A percentile compares a stretch with the other conserved stretches of the same genome.
These are phyloP conservation scores for Hylaea fasciaria DNA, from an alignment of 2,888 invertebrate genomes.

Conservation along the genomic window DNA sequence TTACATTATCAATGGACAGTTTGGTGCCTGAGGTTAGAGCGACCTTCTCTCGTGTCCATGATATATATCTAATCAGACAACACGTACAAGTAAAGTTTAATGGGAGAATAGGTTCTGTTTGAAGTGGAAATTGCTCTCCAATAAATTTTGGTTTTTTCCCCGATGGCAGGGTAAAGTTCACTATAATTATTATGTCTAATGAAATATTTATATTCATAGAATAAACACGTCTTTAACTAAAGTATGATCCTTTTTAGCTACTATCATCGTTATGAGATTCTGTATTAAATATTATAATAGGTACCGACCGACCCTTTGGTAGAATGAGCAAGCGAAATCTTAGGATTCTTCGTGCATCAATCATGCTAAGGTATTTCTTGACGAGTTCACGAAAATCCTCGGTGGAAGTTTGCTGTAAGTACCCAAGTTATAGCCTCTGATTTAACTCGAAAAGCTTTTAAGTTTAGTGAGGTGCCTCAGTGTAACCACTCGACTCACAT, in stretches of 20 bases:
- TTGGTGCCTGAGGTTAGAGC: too few relatives aligned
- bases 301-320: constrained; percentile 1
- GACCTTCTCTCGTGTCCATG: too few relatives aligned
- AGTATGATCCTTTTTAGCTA: neutral
- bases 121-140: too few relatives aligned
- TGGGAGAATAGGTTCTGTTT: too few relatives aligned
- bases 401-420: too few relatives aligned
- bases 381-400: neutral
- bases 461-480: neutral
- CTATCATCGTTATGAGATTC: neutral
- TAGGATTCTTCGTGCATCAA: constrained; percentile 9
- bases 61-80: too few relatives aligned
- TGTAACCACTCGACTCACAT: neutral
- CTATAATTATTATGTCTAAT: too few relatives aligned
- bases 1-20: too few relatives aligned
- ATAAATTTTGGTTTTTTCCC: too few relatives aligned
- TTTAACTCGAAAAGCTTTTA: neutral
- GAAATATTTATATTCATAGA: too few relatives aligned
- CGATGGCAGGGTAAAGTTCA: too few relatives aligned
- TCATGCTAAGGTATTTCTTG: constrained; percentile 10
- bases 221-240: neutral
- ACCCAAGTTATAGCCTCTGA: neutral
- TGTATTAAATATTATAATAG: constrained; percentile 4
- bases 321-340: constrained; percentile 8
- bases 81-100: too few relatives aligned